Evolutionary conservation across 2,113 vertebrate genomes (phyloP).

Genomic region (Poecile atricapillus): DNA sequence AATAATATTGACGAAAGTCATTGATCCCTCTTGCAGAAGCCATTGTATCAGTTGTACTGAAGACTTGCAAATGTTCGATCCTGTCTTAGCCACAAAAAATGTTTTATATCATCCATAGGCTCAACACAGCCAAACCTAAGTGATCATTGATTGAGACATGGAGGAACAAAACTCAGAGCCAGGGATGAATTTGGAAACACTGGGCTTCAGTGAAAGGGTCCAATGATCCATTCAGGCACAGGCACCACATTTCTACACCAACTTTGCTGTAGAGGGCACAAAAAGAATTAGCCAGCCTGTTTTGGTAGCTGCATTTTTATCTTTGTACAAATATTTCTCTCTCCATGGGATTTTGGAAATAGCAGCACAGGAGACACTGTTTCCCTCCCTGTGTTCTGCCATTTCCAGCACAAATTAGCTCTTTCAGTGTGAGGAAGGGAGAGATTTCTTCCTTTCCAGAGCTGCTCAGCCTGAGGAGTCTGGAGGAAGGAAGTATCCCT

Average conservation of each 20-base stretch:
- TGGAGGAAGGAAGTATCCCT: neutral
- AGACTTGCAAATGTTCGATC: neutral
- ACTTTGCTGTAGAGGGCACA: neutral
- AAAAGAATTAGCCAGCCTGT: neutral
- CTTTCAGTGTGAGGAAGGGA: neutral
- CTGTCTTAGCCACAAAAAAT: neutral
- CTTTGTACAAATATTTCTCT: neutral
- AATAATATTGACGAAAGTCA: conserved; percentile 77
- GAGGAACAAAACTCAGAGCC: neutral
- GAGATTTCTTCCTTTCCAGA: neutral
- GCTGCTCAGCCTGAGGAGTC: neutral
- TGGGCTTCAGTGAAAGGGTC: neutral
- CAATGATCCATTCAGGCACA: too few relatives aligned
- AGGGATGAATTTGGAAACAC: neutral
- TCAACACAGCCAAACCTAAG: neutral
- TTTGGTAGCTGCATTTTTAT: neutral
- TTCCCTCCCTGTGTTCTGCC: neutral
- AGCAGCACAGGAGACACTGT: neutral
- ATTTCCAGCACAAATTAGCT: neutral
- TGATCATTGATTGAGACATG: neutral
- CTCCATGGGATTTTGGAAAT: neutral
- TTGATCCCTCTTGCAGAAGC: conserved; percentile 76
- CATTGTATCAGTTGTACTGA: conserved; percentile 17
- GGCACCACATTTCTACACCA: neutral
- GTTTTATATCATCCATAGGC: neutral